phyloP scores from a whole-genome alignment of 2,888 invertebrate species.

The Pristionchus mayeri region DNA sequence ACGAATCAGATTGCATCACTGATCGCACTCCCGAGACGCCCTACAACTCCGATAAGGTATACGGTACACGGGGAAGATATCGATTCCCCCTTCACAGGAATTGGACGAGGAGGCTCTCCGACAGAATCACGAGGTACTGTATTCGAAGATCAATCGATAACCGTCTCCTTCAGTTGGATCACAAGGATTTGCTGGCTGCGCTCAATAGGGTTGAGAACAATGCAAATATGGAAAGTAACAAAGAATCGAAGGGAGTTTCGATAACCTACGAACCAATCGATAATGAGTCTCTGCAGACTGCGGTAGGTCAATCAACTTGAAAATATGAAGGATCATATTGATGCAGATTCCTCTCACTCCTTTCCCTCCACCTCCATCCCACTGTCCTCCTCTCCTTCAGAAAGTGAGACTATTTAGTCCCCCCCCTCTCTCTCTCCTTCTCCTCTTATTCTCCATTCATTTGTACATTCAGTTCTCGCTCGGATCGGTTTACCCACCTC shows the following conservation, averaged over 20 bases:
- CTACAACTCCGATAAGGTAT: constrained; percentile 40
- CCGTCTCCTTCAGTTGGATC: neutral
- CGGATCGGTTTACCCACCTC: constrained; percentile 13
- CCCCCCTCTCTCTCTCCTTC: neutral
- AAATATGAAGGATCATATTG: neutral
- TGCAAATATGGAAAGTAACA: neutral
- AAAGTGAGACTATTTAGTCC: constrained; percentile 27
- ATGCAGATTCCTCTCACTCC: constrained; percentile 18
- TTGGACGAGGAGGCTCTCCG: constrained; percentile 9
- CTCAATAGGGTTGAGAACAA: constrained; percentile 24
- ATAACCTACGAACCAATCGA: constrained; percentile 17
- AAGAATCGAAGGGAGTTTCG: neutral
- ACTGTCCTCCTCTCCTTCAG: neutral
- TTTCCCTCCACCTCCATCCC: constrained; percentile 1
- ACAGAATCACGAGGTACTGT: constrained; percentile 12
- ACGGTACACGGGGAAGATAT: neutral
- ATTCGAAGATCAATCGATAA: neutral
- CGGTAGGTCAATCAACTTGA: neutral
- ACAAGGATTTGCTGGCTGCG: constrained; percentile 18
- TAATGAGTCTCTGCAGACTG: constrained; percentile 23
- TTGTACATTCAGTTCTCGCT: constrained; percentile 23
- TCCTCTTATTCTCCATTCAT: constrained; percentile 26
- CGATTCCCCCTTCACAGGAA: neutral
- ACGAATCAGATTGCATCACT: neutral
- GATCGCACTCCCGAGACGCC: constrained; percentile 42